Evolutionary conservation across 2,113 vertebrate genomes (phyloP).

Genomic region (Gambusia holbrooki): DNA sequence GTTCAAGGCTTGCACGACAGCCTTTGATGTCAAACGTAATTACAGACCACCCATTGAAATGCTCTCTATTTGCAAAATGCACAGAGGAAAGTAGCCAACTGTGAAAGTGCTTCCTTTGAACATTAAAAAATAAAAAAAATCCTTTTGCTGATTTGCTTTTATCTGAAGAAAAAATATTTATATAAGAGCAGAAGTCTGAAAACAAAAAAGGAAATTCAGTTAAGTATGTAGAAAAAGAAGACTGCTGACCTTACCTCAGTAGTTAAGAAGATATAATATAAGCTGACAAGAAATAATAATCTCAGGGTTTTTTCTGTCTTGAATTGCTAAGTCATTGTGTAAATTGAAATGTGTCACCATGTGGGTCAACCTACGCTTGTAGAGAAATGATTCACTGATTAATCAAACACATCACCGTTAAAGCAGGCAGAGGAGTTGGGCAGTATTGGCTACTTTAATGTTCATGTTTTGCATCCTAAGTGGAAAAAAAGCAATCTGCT

Average conservation of each 20-base stretch:
- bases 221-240: constrained; percentile 22
- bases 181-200: constrained; percentile 30
- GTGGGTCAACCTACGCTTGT: background rate
- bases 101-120: constrained; percentile 47
- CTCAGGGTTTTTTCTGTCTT: background rate
- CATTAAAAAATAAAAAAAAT: constrained; percentile 45
- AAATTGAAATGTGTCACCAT: background rate
- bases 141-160: constrained; percentile 71
- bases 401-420: background rate
- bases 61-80: constrained; percentile 21
- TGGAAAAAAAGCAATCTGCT: background rate
- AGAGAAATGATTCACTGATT: background rate
- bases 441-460: background rate
- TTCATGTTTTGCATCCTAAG: background rate
- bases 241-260: constrained; percentile 1
- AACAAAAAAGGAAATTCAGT: constrained; percentile 27
- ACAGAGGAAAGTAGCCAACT: constrained; percentile 20
- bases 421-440: background rate
- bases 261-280: background rate
- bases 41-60: constrained; percentile 47
- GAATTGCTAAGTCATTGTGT: background rate
- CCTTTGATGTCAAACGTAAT: constrained; percentile 65
- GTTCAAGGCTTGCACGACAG: constrained; percentile 35
- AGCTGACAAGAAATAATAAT: background rate
- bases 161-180: constrained; percentile 63